Base-by-base conservation (phyloP, 1,140 invertebrate genomes). In the Drosophila insularis region DNA sequence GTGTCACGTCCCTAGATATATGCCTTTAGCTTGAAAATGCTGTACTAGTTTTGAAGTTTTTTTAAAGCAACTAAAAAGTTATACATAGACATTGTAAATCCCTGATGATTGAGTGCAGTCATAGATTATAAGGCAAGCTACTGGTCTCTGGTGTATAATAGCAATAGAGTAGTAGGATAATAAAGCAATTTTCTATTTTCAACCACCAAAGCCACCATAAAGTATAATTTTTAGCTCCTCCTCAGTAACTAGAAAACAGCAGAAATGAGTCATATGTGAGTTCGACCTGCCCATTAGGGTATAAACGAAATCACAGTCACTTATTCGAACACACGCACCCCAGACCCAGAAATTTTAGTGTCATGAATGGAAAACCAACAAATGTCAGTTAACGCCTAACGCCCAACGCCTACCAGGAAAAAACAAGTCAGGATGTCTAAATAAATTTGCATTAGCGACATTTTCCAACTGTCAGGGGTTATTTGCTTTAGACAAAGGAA, bases 401-500 rank as follows among this genome's bases (percentile, higher is more conserved):
- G 63, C 53, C 63, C 53, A 54, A 64, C 63, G 63, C 63, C 63
- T 64, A 54, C 63, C 61, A 50, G 40, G 23, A 63, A 40, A 63
- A 63, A 40, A 50, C 60, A 40, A 61, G 40, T 46, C 23, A 50
- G 37, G 63, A 54, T 37, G 53, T 54, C 63, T 64, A 64, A 64
- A 64, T 64, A 64, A 64, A 64, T 64, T 64, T 64, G 63, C 63
- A 64, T 64, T 64, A 64, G 63, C 46, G 46, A 39, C 43, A 55
- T 46, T 32, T 40, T 19, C 62, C 53, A 68, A 64, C 63, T 63
- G 69, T 54, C 56, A n/a, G 59, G 59, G 39, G 35, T 32, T 61
- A 61, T 39, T 21, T 23, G 39, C n/a, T n/a, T 13, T 40, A 61
- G 39, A 61, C 59, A 40, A 63, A 50, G 59, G 19, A 61, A 21